Evolutionary conservation across 1,140 invertebrate species (phyloP), one percentile per base, ranked within the genome.

Genomic region (Coptotermes formosanus): DNA sequence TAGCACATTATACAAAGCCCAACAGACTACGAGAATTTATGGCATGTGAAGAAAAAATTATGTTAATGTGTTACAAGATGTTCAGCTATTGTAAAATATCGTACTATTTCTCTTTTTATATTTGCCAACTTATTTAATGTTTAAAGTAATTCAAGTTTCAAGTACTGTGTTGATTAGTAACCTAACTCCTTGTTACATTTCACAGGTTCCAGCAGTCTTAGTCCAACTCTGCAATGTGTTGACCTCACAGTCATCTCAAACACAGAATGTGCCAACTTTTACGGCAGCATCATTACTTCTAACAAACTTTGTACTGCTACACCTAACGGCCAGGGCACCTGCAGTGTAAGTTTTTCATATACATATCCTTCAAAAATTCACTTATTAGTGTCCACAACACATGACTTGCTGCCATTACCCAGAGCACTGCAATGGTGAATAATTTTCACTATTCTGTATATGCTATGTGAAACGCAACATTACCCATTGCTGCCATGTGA

Each of bases 191-290:
- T 81, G 44, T 85, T 81, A 52, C 3, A 25, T 55, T 82, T 86
- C 64, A 6, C 85, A 87, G 87, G 81, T 44, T 48, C 81, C 14
- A 32, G 44, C 38, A 44, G 85, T n/a, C 38, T 86, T 45, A 82
- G 38, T 30, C 9, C 12, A 14, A 43, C 25, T 6, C 86, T 87
- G 9, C 14, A 55, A 8, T 87, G 48, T 69, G 85, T 82, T 45
- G 48, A 83, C 25, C 64, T 87, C 1, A 84, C 44, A 6, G 75
- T 85, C 23, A 87, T 87, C 23, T 45, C 30, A 25, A 87, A 87
- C 48, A 16, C 83, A 23, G 83, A 82, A 25, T 87, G 87, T 48
- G 83, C 64, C 8, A 23, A 23, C 2, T 45, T 32, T 43, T 87
- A 83, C 81, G 87, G 87, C 25, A 45, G 21, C 32, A 38, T 59